These are phyloP conservation scores for Mesembrinibis cayennensis DNA, from an alignment of 2,113 vertebrate genomes.

Conservation along the genomic window DNA sequence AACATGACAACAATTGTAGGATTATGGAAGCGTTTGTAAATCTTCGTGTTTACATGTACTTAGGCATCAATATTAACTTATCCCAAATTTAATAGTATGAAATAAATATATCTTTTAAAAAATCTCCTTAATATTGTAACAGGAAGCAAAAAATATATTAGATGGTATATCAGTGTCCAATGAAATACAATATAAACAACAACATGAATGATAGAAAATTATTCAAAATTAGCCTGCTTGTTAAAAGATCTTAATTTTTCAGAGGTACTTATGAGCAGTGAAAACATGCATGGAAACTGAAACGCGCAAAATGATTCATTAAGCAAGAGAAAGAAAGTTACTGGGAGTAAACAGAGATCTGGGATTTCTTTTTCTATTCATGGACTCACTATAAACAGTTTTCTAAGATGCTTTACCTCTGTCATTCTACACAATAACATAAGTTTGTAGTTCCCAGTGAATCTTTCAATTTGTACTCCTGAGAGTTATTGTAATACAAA, in stretches of 20 bases:
- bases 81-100: not conserved
- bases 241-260: not conserved
- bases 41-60: not conserved
- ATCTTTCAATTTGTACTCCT: not conserved
- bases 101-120: not conserved
- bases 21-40: not conserved
- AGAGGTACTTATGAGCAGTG: not conserved
- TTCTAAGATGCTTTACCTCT: not conserved
- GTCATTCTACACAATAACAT: not conserved
- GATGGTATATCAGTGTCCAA: not conserved
- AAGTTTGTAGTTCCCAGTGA: not conserved
- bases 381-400: not conserved
- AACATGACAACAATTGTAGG: not conserved
- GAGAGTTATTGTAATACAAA: not conserved
- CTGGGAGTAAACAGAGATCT: not conserved
- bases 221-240: not conserved
- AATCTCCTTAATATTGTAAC: not conserved
- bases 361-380: not conserved
- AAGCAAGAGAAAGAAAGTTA: not conserved
- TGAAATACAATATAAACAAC: not conserved
- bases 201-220: not conserved
- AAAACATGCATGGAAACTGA: not conserved
- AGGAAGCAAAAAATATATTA: not conserved
- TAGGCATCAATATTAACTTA: not conserved
- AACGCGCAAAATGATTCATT: not conserved